Percentiles rank a stretch among this genome's conserved stretches.
Conservation (phyloP, 1,140 invertebrate genomes). For the Ganaspis sp. region DNA sequence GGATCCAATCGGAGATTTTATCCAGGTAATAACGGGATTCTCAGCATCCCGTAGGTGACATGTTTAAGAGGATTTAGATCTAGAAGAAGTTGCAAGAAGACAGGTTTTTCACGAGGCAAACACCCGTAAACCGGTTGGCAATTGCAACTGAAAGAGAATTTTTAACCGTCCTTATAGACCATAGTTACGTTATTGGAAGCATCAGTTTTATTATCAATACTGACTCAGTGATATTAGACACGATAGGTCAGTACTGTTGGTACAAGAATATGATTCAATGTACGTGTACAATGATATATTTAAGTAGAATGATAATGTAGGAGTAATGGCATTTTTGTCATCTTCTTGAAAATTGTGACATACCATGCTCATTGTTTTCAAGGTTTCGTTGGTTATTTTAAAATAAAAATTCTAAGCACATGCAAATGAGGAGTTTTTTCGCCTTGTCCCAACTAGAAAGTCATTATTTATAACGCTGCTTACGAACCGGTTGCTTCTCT, state of each 20-base stretch:
- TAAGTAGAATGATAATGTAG: too few relatives aligned
- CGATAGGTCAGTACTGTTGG: neutral
- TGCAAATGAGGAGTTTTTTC: constrained; percentile 33
- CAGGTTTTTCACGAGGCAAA: constrained; percentile 16
- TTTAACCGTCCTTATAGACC: neutral
- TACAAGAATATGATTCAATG: neutral
- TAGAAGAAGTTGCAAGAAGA: neutral
- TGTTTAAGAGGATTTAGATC: constrained; percentile 18
- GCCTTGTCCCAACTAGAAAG: constrained; percentile 54
- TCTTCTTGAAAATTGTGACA: neutral
- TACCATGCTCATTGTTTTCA: neutral
- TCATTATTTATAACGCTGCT: constrained; percentile 58
- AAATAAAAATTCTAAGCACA: neutral
- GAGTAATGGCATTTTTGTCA: neutral
- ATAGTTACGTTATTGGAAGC: neutral
- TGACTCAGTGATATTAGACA: constrained; percentile 8
- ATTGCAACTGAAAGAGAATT: neutral
- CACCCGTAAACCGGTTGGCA: constrained; percentile 12
- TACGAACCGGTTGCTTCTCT: constrained; percentile 22
- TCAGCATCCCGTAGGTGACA: neutral
- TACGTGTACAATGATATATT: neutral
- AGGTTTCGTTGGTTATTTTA: neutral
- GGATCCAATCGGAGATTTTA: neutral
- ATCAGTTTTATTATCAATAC: neutral
- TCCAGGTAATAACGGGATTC: neutral